Evolutionary conservation across 2,797 vertebrate species (phyloP).

Genomic region (Takifugu ocellatus): DNA sequence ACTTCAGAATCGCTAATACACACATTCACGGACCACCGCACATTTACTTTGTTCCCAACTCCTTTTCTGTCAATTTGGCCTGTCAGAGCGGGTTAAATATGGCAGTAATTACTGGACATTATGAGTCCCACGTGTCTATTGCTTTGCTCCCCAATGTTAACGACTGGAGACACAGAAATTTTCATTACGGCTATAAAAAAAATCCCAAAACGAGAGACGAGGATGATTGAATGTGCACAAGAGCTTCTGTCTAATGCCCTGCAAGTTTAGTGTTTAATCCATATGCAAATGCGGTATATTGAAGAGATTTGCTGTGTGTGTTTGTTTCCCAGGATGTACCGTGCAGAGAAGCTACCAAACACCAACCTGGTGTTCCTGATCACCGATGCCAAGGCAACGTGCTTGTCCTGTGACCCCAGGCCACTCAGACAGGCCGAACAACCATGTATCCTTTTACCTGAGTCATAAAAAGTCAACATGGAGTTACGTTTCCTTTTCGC

Average conservation of each 20-base stretch:
- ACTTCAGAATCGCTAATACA: constrained; percentile 39
- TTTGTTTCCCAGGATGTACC: constrained; percentile 84
- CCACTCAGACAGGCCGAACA: constrained; percentile 93
- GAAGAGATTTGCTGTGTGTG: background rate
- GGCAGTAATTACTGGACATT: constrained; percentile 63
- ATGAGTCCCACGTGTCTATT: constrained; percentile 68
- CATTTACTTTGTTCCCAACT: constrained; percentile 45
- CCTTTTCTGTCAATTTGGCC: constrained; percentile 40
- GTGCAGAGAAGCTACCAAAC: constrained; percentile 92
- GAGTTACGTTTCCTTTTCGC: constrained; percentile 39
- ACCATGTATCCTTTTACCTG: constrained; percentile 92
- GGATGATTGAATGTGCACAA: constrained; percentile 19
- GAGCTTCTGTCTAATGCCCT: background rate
- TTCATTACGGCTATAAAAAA: constrained; percentile 63
- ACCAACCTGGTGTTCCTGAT: constrained; percentile 98
- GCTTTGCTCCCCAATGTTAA: constrained; percentile 69
- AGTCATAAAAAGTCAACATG: constrained; percentile 31
- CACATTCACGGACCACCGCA: constrained; percentile 36
- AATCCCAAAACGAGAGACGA: constrained; percentile 4
- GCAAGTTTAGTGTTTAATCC: constrained; percentile 2
- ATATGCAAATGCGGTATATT: constrained; percentile 3
- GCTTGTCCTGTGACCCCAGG: constrained; percentile 88
- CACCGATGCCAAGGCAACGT: constrained; percentile 90
- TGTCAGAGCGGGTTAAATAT: constrained; percentile 57
- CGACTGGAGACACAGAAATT: constrained; percentile 70